Evolutionary conservation across 2,888 invertebrate genomes (phyloP).

Genomic region (Frankliniella intonsa): DNA sequence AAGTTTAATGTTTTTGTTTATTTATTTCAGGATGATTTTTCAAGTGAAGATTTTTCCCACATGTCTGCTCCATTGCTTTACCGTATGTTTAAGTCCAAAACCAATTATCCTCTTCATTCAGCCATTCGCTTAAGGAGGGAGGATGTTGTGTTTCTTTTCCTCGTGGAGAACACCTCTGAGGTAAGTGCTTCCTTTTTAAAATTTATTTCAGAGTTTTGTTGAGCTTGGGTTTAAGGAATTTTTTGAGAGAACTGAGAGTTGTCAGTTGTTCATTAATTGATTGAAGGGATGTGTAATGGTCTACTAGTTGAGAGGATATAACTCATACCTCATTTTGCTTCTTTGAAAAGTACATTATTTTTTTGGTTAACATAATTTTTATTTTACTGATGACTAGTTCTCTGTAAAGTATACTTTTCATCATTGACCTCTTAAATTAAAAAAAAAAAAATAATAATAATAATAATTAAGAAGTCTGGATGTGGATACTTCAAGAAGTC

Average conservation of each 20-base stretch:
- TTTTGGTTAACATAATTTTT: neutral
- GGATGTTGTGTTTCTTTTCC: constrained; percentile 90
- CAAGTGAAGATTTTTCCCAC: constrained; percentile 79
- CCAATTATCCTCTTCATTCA: constrained; percentile 80
- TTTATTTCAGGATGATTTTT: constrained; percentile 58
- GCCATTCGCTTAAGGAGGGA: constrained; percentile 83
- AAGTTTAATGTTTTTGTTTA: neutral
- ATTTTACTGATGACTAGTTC: neutral
- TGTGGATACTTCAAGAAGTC: too few relatives aligned
- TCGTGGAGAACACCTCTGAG: constrained; percentile 84
- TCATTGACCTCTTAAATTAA: neutral
- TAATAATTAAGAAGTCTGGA: too few relatives aligned
- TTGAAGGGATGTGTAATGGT: too few relatives aligned
- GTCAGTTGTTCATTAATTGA: too few relatives aligned
- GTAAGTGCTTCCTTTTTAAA: constrained; percentile 55
- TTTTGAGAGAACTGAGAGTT: too few relatives aligned
- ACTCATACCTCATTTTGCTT: neutral
- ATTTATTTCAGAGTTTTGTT: too few relatives aligned
- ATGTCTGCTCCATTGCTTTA: constrained; percentile 89
- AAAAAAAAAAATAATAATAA: neutral
- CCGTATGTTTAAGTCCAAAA: constrained; percentile 86
- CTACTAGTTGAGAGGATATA: too few relatives aligned
- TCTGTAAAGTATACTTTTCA: neutral
- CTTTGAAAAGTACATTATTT: neutral
- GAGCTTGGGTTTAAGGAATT: too few relatives aligned